Percentiles rank a stretch among this genome's conserved stretches.
Conservation (phyloP, 2,888 invertebrate species). For the Blera fallax region DNA sequence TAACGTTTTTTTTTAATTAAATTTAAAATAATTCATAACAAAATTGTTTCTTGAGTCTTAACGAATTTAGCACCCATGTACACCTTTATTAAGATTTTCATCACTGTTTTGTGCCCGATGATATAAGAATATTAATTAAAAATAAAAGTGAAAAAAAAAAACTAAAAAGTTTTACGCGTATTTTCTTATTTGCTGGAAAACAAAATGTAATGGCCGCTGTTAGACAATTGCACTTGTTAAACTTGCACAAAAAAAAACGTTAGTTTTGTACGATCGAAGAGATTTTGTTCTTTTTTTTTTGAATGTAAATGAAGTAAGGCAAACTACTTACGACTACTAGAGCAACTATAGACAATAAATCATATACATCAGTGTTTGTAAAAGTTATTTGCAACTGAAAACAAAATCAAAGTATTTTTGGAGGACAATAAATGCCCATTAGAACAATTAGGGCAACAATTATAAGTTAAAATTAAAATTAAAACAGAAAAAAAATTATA, state of each 20-base stretch:
- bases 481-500: constrained; percentile 10
- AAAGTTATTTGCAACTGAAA: constrained; percentile 22
- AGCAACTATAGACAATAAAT: constrained; percentile 51
- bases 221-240: constrained; percentile 62
- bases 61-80: neutral
- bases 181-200: constrained; percentile 24
- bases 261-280: constrained; percentile 38
- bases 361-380: constrained; percentile 37
- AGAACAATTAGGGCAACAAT: neutral
- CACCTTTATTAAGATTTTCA: neutral
- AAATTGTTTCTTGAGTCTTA: neutral
- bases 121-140: neutral
- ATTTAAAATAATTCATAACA: too few species aligned
- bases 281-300: constrained; percentile 16
- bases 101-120: neutral
- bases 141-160: neutral
- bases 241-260: constrained; percentile 56
- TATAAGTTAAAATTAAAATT: constrained; percentile 16
- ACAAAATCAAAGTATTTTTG: constrained; percentile 16
- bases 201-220: constrained; percentile 54
- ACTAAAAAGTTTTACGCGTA: neutral
- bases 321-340: neutral
- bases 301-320: constrained; percentile 5
- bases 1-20: neutral
- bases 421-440: constrained; percentile 40